Conservation (phyloP, 2,888 invertebrate genomes). For the Apamea sordens region DNA sequence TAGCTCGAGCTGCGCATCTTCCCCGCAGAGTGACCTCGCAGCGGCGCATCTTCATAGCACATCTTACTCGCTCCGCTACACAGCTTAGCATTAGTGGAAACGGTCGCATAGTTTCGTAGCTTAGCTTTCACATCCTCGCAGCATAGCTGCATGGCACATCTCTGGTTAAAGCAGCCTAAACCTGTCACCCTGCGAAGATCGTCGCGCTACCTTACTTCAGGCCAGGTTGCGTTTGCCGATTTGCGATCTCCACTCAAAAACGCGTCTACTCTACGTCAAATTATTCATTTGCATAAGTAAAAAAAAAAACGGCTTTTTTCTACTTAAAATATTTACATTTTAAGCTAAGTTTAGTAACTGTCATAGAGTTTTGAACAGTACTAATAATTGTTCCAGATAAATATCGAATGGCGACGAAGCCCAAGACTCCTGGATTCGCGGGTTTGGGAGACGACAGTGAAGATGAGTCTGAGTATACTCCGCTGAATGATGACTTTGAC, state of each 20-base stretch:
- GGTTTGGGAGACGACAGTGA: slow-evolving; percentile 80
- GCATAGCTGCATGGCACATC: too few species aligned
- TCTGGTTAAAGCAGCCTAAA: too few species aligned
- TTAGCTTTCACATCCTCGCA: too few species aligned
- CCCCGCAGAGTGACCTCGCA: too few species aligned
- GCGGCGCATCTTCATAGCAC: too few species aligned
- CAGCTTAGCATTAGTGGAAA: too few species aligned
- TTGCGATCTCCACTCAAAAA: neutral
- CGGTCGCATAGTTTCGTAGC: too few species aligned
- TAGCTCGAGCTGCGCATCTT: too few species aligned
- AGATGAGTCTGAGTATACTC: slow-evolving; percentile 82
- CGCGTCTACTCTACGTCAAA: neutral
- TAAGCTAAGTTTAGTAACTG: neutral
- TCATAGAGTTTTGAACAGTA: neutral
- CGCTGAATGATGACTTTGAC: slow-evolving; percentile 83
- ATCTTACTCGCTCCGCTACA: too few species aligned
- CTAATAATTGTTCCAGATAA: slow-evolving; percentile 64
- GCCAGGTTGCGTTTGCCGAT: neutral
- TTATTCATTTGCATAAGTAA: neutral
- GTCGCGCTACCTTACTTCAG: neutral
- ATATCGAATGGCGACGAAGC: slow-evolving; percentile 77
- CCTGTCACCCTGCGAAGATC: neutral
- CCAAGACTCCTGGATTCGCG: slow-evolving; percentile 76
- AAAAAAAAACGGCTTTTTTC: neutral
- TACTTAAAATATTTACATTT: neutral